A percentile compares a stretch with the other conserved stretches of the same genome.
These are phyloP conservation scores for Monochamus saltuarius DNA, from an alignment of 1,140 invertebrate genomes.

Conservation along the genomic window DNA sequence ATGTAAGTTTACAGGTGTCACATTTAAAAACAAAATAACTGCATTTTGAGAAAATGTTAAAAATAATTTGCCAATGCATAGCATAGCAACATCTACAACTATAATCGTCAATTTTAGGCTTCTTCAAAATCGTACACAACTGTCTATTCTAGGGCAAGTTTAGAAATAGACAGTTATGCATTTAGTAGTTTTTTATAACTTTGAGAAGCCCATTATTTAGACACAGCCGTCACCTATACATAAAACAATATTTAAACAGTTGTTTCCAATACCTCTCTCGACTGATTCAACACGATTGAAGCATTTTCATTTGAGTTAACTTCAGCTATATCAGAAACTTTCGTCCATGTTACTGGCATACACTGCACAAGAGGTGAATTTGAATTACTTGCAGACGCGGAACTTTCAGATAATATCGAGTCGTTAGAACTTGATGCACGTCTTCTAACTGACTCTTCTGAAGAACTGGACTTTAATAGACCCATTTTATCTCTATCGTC, in stretches of 20 bases:
- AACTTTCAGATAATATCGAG: slow-evolving; percentile 56
- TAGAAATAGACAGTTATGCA: too few relatives aligned
- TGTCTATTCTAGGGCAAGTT: too few relatives aligned
- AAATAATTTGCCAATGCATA: slow-evolving; percentile 9
- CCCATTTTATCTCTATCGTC: slow-evolving; percentile 63
- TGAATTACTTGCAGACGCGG: slow-evolving; percentile 30
- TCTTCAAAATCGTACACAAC: too few relatives aligned
- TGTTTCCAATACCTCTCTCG: slow-evolving; percentile 53
- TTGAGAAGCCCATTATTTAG: too few relatives aligned
- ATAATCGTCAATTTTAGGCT: too few relatives aligned
- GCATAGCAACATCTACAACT: slow-evolving; percentile 8
- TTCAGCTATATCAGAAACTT: slow-evolving; percentile 35
- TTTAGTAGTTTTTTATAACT: too few relatives aligned
- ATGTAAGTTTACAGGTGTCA: neutral
- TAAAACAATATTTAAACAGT: slow-evolving; percentile 46
- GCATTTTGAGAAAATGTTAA: slow-evolving; percentile 3
- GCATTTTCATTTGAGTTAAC: slow-evolving; percentile 28
- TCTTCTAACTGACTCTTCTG: slow-evolving; percentile 63
- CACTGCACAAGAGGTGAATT: slow-evolving; percentile 40
- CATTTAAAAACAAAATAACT: neutral
- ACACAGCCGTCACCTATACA: neutral
- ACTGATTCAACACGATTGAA: slow-evolving; percentile 35
- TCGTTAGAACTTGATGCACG: slow-evolving; percentile 63
- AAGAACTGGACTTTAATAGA: slow-evolving; percentile 60
- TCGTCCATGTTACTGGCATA: slow-evolving; percentile 43